A percentile compares a stretch with the other conserved stretches of the same genome.
Evolutionary conservation across 1,140 invertebrate species (phyloP).

Genomic region (Bradynema listronoti): DNA sequence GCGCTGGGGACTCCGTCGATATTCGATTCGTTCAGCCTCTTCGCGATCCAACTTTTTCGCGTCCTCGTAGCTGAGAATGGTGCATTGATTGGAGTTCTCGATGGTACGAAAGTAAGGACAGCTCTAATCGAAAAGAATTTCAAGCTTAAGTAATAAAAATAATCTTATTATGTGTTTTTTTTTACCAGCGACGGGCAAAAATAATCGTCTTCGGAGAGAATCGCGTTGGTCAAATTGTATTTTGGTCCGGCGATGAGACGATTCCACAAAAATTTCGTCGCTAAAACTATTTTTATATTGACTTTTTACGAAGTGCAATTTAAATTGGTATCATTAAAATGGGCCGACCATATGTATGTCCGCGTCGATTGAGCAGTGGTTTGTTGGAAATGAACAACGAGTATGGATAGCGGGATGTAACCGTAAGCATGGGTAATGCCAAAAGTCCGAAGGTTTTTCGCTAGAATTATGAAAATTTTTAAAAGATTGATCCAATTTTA

Average conservation of each 20-base stretch:
- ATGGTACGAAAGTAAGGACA: constrained; percentile 51
- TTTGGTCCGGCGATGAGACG: constrained; percentile 50
- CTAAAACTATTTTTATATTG: too few relatives aligned
- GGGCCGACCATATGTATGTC: too few relatives aligned
- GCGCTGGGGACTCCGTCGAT: constrained; percentile 3
- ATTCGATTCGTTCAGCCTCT: constrained; percentile 11
- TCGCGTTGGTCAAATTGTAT: constrained; percentile 49
- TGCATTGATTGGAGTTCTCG: constrained; percentile 43
- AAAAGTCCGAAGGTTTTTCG: constrained; percentile 51
- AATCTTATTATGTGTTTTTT: too few relatives aligned
- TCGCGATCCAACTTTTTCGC: constrained; percentile 22
- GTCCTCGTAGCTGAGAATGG: constrained; percentile 38
- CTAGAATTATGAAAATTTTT: constrained; percentile 22
- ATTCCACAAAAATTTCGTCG: constrained; percentile 57
- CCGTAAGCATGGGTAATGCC: constrained; percentile 49
- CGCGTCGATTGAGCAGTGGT: constrained; percentile 40
- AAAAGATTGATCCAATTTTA: neutral
- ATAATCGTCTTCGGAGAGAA: constrained; percentile 53
- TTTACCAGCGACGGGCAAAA: constrained; percentile 41
- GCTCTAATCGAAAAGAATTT: constrained; percentile 1
- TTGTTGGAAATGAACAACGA: constrained; percentile 47
- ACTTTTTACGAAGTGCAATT: too few relatives aligned
- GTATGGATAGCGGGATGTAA: constrained; percentile 53
- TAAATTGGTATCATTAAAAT: neutral
- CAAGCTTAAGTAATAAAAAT: constrained; percentile 5